A percentile compares a stretch with the other conserved stretches of the same genome.
phyloP scores from a whole-genome alignment of 2,113 vertebrate genomes.

The Pongo abelii region DNA sequence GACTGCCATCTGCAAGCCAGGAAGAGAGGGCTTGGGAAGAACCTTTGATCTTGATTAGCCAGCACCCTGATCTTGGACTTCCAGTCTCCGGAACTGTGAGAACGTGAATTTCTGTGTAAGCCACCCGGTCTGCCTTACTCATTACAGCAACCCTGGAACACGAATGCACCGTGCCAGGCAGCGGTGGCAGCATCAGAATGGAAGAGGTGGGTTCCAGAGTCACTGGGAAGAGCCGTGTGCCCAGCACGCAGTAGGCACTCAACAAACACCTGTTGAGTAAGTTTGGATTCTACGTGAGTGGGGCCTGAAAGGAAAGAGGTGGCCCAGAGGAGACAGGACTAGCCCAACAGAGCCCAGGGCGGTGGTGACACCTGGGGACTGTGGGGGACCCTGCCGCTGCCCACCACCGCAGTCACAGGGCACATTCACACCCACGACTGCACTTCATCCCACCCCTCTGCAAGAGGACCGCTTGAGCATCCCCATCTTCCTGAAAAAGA shows the following conservation, averaged over 20 bases:
- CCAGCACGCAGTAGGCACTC: not conserved
- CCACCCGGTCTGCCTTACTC: rapidly evolving
- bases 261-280: not conserved
- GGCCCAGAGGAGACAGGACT: not conserved
- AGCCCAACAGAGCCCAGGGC: not conserved
- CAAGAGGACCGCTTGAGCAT: rapidly evolving
- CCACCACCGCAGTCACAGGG: not conserved
- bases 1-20: rapidly evolving
- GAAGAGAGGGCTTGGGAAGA: too few species aligned
- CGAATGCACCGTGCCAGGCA: rapidly evolving
- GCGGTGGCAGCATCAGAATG: rapidly evolving
- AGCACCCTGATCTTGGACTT: not conserved
- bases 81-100: not conserved
- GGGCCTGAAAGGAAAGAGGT: not conserved
- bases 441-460: not conserved
- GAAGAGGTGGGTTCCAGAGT: too few species aligned
- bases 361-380: rapidly evolving
- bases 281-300: rapidly evolving
- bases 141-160: not conserved
- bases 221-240: not conserved
- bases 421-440: rapidly evolving
- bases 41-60: too few species aligned
- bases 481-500: not conserved
- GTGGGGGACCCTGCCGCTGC: rapidly evolving
- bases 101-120: not conserved